These are phyloP conservation scores for Caretta caretta DNA, from an alignment of 2,113 vertebrate species.

Conservation along the genomic window DNA sequence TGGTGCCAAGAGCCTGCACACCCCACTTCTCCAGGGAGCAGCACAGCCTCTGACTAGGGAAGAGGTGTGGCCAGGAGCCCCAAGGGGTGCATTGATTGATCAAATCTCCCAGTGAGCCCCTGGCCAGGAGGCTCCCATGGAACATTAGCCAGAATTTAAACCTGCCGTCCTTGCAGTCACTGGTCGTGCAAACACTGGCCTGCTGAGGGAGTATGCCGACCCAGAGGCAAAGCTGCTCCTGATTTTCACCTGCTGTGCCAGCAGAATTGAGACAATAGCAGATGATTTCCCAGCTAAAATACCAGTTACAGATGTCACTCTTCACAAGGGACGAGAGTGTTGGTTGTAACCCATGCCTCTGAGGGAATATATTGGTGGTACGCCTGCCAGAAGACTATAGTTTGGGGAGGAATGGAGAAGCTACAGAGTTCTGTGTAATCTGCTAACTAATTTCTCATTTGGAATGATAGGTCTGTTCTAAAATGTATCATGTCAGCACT, in stretches of 20 bases:
- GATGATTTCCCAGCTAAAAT: conserved; percentile 28
- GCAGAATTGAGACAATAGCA: background rate
- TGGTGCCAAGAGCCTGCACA: background rate
- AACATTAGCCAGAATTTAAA: background rate
- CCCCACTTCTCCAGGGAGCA: background rate
- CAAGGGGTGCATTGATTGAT: background rate
- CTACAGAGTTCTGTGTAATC: background rate
- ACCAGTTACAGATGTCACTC: conserved; percentile 40
- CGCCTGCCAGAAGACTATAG: background rate
- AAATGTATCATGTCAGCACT: background rate
- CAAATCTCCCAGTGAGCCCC: background rate
- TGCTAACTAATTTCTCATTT: background rate
- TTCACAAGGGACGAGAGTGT: background rate
- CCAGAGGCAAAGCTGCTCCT: background rate
- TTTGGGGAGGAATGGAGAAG: conserved; percentile 9
- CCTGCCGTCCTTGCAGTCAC: background rate
- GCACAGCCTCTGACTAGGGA: background rate
- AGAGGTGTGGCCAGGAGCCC: background rate
- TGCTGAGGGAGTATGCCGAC: background rate
- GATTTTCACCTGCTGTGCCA: background rate
- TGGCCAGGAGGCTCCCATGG: background rate
- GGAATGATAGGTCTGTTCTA: background rate
- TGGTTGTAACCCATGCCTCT: background rate
- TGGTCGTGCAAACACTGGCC: background rate
- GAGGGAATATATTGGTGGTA: conserved; percentile 16